These are phyloP conservation scores for Anarsia innoxiella DNA, from an alignment of 2,888 invertebrate species.

Conservation along the genomic window DNA sequence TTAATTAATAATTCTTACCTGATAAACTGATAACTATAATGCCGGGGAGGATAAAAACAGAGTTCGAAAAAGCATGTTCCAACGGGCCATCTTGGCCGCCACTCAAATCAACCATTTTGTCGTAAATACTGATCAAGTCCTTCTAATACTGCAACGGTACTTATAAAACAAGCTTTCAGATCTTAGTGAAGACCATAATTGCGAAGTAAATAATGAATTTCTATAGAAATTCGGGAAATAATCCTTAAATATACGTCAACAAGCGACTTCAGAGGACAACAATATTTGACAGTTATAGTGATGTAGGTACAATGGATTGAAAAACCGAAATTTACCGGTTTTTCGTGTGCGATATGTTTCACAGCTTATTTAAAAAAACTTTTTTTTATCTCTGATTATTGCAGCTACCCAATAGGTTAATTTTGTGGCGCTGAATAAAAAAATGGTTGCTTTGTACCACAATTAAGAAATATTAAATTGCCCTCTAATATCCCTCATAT, in stretches of 20 bases:
- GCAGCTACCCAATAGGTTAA: no score
- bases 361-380: no score
- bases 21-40: slow-evolving; percentile 85
- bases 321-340: no score
- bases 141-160: slow-evolving; percentile 35
- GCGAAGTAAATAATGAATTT: no score
- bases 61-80: slow-evolving; percentile 91
- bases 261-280: no score
- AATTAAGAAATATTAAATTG: no score
- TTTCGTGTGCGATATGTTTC: no score
- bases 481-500: no score
- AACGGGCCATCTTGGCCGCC: slow-evolving; percentile 86
- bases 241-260: slow-evolving; percentile 14
- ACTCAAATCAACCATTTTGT: slow-evolving; percentile 88
- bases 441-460: no score
- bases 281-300: slow-evolving; percentile 6
- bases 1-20: slow-evolving; percentile 71
- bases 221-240: slow-evolving; percentile 17
- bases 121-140: slow-evolving; percentile 36
- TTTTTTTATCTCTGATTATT: no score
- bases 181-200: slow-evolving; percentile 23
- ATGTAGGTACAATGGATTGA: no score
- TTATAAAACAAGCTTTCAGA: slow-evolving; percentile 19
- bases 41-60: slow-evolving; percentile 90
- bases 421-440: no score